phyloP scores from a whole-genome alignment of 1,140 invertebrate genomes.

The Cheumatopsyche charites region DNA sequence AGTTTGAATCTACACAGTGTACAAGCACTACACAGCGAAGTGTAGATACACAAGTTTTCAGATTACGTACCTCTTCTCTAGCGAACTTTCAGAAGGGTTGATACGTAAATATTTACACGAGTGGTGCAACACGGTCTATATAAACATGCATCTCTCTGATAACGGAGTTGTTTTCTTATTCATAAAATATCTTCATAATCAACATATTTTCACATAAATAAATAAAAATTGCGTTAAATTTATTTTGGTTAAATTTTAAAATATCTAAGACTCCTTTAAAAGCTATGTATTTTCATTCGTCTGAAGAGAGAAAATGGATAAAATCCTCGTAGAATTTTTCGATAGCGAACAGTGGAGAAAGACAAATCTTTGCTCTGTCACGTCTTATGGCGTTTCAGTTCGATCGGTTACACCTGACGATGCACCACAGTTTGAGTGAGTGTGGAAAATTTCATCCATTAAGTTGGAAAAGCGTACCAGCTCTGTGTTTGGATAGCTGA shows the following conservation, averaged over 20 bases:
- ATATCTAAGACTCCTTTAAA: no score
- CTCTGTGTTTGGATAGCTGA: slow-evolving; percentile 31
- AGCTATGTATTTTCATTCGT: not conserved
- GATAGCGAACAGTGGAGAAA: not conserved
- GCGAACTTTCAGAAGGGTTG: not conserved
- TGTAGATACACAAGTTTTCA: not conserved
- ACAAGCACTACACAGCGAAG: no score
- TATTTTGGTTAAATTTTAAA: no score
- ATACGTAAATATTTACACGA: slow-evolving; percentile 4
- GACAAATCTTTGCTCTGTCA: slow-evolving; percentile 21
- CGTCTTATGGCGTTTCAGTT: not conserved
- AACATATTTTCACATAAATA: no score
- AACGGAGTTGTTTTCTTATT: no score
- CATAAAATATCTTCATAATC: no score
- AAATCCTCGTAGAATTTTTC: no score
- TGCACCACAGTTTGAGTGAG: not conserved
- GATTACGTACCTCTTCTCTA: slow-evolving; percentile 8
- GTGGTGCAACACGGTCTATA: not conserved
- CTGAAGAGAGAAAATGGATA: not conserved
- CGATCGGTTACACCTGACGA: not conserved
- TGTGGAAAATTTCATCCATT: slow-evolving; percentile 20
- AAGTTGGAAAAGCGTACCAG: slow-evolving; percentile 15
- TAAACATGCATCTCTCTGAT: no score
- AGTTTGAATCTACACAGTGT: no score
- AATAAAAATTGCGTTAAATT: not conserved